phyloP scores from a whole-genome alignment of 1,140 invertebrate genomes.

The Ruditapes philippinarum region DNA sequence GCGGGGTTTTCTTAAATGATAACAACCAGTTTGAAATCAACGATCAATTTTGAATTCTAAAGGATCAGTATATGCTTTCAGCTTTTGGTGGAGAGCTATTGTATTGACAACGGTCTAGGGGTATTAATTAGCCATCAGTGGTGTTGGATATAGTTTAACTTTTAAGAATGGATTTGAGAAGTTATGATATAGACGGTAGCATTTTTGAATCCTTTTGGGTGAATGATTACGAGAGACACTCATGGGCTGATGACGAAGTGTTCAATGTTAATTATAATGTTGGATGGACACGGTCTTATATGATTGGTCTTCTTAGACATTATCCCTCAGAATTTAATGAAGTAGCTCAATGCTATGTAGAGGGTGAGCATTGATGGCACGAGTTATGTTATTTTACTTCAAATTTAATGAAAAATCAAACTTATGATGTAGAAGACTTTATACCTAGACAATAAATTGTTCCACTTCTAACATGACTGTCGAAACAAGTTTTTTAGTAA shows the following conservation, averaged over 20 bases:
- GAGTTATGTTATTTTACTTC: neutral
- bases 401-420: neutral
- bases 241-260: neutral
- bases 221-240: neutral
- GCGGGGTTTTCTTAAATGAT: too few relatives aligned
- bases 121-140: too few relatives aligned
- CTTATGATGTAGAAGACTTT: neutral
- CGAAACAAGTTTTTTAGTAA: neutral
- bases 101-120: too few relatives aligned
- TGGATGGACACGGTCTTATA: neutral
- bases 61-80: too few relatives aligned
- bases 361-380: neutral
- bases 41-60: too few relatives aligned
- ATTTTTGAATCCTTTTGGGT: neutral
- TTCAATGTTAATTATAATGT: neutral
- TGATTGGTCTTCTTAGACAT: neutral
- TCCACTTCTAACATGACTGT: neutral
- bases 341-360: neutral
- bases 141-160: too few relatives aligned
- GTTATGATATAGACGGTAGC: neutral
- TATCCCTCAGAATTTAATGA: neutral
- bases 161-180: slow-evolving; percentile 14
- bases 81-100: too few relatives aligned
- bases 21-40: too few relatives aligned
- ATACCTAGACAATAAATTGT: neutral